phyloP scores from a whole-genome alignment of 2,797 vertebrate genomes.

The Mus minutoides region DNA sequence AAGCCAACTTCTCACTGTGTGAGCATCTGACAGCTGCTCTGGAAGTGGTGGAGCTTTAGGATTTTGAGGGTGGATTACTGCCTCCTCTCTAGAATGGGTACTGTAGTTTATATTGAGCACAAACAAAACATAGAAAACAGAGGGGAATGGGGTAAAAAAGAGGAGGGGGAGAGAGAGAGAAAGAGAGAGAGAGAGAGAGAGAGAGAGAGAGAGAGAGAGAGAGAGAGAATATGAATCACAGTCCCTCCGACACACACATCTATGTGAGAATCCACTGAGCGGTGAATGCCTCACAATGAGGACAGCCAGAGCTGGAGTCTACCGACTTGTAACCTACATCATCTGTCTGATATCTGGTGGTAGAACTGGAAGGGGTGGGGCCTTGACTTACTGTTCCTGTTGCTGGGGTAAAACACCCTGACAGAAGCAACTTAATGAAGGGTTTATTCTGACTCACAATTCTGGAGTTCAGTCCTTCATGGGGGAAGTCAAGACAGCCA shows the following conservation, averaged over 20 bases:
- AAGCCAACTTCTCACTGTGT: neutral
- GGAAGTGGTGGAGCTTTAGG: neutral
- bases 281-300: neutral
- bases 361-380: neutral
- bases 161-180: too few species aligned
- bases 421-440: neutral
- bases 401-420: neutral
- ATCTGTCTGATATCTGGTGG: neutral
- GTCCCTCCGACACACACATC: too few species aligned
- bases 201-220: too few species aligned
- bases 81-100: neutral
- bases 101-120: neutral
- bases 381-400: neutral
- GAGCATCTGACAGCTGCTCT: neutral
- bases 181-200: too few species aligned
- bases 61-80: neutral
- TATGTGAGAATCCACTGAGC: neutral
- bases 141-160: too few species aligned
- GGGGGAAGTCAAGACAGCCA: neutral
- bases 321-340: neutral
- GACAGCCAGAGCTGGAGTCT: neutral
- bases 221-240: too few species aligned
- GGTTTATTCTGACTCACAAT: neutral
- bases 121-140: neutral
- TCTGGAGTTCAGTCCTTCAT: neutral